These are phyloP conservation scores for Murina feae DNA, from an alignment of 2,113 vertebrate species.

Conservation along the genomic window DNA sequence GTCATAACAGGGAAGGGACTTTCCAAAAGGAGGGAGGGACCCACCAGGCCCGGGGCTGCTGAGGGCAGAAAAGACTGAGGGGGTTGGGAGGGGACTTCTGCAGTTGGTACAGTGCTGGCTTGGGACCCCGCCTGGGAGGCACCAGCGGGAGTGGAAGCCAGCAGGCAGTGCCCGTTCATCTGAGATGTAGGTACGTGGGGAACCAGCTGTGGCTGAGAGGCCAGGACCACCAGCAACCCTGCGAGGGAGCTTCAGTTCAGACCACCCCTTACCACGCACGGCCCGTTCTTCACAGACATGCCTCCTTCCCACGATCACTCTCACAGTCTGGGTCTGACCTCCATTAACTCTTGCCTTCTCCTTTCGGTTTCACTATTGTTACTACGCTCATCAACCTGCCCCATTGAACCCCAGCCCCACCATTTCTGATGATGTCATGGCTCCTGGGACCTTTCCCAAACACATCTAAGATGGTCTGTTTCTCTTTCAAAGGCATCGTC, in stretches of 20 bases:
- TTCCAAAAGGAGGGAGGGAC: background rate
- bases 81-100: background rate
- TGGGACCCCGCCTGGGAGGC: background rate
- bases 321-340: background rate
- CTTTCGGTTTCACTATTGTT: background rate
- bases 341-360: background rate
- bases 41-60: background rate
- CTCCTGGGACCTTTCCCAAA: background rate
- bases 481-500: background rate
- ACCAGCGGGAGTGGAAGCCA: background rate
- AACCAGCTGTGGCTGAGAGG: background rate
- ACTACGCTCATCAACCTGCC: background rate
- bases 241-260: background rate
- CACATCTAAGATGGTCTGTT: background rate
- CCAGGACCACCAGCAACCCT: background rate
- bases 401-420: background rate
- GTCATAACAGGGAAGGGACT: background rate
- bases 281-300: background rate
- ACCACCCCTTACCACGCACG: rapidly evolving
- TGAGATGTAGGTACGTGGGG: no score
- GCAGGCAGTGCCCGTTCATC: no score
- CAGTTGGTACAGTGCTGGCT: background rate
- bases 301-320: background rate
- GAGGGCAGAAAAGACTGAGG: background rate
- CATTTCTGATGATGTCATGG: background rate